Evolutionary conservation across 2,113 vertebrate species (phyloP).

Genomic region (Pontoporia blainvillei): DNA sequence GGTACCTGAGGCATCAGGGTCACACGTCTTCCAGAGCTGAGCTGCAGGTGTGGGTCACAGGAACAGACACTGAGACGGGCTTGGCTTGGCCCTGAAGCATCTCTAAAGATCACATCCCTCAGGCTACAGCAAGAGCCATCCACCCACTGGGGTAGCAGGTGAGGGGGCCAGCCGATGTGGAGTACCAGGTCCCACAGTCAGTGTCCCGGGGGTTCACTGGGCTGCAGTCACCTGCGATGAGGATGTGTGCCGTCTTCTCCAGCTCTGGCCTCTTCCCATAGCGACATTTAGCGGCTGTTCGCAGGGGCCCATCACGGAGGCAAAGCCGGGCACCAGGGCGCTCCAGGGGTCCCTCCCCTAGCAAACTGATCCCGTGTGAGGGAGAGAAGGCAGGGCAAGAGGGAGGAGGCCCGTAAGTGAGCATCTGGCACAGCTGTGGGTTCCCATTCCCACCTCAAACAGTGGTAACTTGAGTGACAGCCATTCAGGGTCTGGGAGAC

Average conservation of each 20-base stretch:
- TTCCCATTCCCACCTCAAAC: neutral
- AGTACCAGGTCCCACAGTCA: neutral
- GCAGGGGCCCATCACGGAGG: conserved; percentile 67
- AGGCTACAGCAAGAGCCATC: neutral
- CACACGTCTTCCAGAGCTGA: conserved; percentile 84
- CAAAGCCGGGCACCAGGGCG: conserved; percentile 68
- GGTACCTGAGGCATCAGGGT: conserved; percentile 79
- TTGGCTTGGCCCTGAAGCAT: neutral
- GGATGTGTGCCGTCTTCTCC: conserved; percentile 77
- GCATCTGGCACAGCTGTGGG: neutral
- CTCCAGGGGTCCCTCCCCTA: conserved; percentile 65
- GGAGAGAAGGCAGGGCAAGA: neutral
- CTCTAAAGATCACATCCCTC: neutral
- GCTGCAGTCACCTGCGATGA: conserved; percentile 82
- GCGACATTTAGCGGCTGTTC: conserved; percentile 79
- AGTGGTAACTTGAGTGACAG: neutral
- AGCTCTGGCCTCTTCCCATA: conserved; percentile 76
- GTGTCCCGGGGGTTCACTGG: fast-evolving
- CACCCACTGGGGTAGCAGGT: neutral
- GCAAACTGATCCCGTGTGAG: conserved; percentile 58
- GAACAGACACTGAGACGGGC: neutral
- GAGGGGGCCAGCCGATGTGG: neutral
- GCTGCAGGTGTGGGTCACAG: conserved; percentile 43
- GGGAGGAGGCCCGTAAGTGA: neutral
- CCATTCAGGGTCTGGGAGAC: neutral